Evolutionary conservation across 2,888 invertebrate species (phyloP).

Genomic region (Drosophila algonquin): DNA sequence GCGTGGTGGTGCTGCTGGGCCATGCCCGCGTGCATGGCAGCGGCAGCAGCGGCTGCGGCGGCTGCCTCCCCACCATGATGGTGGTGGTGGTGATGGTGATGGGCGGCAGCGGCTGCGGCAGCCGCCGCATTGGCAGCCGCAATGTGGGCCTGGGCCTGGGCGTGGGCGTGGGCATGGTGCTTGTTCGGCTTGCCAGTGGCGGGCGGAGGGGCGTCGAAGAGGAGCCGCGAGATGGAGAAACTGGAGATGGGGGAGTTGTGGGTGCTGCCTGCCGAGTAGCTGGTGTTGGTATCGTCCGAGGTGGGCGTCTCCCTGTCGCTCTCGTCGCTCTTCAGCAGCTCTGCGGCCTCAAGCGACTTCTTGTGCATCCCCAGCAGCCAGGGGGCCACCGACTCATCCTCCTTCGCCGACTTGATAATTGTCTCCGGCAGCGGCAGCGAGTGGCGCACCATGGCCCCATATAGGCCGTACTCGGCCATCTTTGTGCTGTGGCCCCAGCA

Average conservation of each 20-base stretch:
- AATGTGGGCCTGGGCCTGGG: slow-evolving; percentile 63
- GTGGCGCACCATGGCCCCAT: slow-evolving; percentile 99
- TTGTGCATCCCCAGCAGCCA: slow-evolving; percentile 99
- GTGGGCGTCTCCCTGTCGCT: slow-evolving; percentile 88
- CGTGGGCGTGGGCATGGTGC: slow-evolving; percentile 58
- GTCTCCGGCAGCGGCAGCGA: slow-evolving; percentile 99
- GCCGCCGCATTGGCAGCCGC: slow-evolving; percentile 59
- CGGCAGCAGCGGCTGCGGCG: slow-evolving; percentile 52
- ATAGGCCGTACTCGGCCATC: slow-evolving; percentile 99
- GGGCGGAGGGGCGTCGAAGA: slow-evolving; percentile 82
- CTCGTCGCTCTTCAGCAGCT: slow-evolving; percentile 93
- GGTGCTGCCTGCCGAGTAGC: slow-evolving; percentile 83
- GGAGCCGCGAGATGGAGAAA: slow-evolving; percentile 83
- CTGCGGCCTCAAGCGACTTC: slow-evolving; percentile 98
- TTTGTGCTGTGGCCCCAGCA: slow-evolving; percentile 99
- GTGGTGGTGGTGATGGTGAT: slow-evolving; percentile 49
- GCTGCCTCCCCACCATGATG: slow-evolving; percentile 49
- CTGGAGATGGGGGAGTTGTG: slow-evolving; percentile 84
- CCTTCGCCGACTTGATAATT: slow-evolving; percentile 98
- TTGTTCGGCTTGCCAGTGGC: slow-evolving; percentile 58
- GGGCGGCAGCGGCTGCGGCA: slow-evolving; percentile 53
- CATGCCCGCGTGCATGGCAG: slow-evolving; percentile 54
- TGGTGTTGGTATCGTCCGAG: slow-evolving; percentile 86
- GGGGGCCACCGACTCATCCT: slow-evolving; percentile 98
- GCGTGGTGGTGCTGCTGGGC: slow-evolving; percentile 58